Evolutionary conservation across 2,797 vertebrate genomes (phyloP).

Genomic region (Merluccius polli): DNA sequence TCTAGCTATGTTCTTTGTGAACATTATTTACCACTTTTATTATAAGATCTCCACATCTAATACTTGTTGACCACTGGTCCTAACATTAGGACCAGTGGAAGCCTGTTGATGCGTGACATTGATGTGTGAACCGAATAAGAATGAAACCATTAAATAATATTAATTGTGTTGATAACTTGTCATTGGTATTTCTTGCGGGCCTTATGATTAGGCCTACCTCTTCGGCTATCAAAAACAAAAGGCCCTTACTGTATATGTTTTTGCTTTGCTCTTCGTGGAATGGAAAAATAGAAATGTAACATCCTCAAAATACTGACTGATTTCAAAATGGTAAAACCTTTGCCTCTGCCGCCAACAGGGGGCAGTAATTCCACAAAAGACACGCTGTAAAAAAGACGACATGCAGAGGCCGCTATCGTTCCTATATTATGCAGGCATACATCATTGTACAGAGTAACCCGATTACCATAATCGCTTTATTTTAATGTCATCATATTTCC

Average conservation of each 20-base stretch:
- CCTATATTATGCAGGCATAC: neutral
- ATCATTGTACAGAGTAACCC: neutral
- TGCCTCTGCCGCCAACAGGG: conserved; percentile 40
- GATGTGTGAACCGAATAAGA: neutral
- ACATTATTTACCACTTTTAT: neutral
- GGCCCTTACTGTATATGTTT: neutral
- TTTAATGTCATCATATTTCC: neutral
- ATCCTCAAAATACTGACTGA: neutral
- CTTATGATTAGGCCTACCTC: neutral
- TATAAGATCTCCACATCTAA: neutral
- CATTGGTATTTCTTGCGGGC: neutral
- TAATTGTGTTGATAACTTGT: neutral
- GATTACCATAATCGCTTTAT: neutral
- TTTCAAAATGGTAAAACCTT: neutral
- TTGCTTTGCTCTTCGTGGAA: neutral
- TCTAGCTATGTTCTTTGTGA: neutral
- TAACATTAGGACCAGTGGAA: neutral
- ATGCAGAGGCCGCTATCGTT: neutral
- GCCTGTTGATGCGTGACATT: neutral
- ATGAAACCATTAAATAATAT: neutral
- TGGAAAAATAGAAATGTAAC: neutral
- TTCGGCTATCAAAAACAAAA: neutral
- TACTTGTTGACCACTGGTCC: neutral
- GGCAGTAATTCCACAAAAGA: conserved; percentile 51
- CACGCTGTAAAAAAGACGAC: neutral